Conservation (phyloP, 2,888 invertebrate species). For the Orthosia incerta region DNA sequence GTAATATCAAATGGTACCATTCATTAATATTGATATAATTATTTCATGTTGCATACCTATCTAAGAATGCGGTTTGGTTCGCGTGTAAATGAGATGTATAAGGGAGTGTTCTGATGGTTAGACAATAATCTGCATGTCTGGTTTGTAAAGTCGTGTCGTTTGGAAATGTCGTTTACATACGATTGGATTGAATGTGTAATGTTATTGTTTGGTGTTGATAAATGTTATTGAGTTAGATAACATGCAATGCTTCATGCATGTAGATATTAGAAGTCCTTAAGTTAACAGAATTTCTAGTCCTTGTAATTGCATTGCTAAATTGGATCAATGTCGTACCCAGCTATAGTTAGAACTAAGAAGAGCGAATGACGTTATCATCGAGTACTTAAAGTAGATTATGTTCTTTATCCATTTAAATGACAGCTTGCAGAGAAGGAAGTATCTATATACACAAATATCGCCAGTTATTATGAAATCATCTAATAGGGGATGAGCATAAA, state of each 20-base stretch:
- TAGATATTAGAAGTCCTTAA: not conserved
- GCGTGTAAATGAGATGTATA: conserved; percentile 49
- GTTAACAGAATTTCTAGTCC: not conserved
- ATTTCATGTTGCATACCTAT: conserved; percentile 57
- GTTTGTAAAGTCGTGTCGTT: conserved; percentile 11
- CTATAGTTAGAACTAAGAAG: not conserved
- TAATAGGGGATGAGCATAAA: too few species aligned
- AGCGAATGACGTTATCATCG: not conserved
- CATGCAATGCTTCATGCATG: not conserved
- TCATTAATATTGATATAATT: conserved; percentile 45
- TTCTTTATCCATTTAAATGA: not conserved
- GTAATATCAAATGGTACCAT: conserved; percentile 13
- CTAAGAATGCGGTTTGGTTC: conserved; percentile 57
- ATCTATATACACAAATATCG: too few species aligned
- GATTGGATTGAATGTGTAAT: conserved; percentile 31
- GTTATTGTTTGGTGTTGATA: conserved; percentile 12
- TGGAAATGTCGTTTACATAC: conserved; percentile 15
- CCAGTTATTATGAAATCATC: too few species aligned
- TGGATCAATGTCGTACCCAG: not conserved
- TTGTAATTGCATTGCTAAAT: not conserved
- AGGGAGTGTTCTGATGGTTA: conserved; percentile 41
- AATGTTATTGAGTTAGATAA: not conserved
- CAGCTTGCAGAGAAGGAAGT: too few species aligned
- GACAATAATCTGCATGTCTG: conserved; percentile 35
- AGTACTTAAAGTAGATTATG: not conserved